Conservation (phyloP, 2,113 vertebrate species). For the Dipodomys spectabilis region DNA sequence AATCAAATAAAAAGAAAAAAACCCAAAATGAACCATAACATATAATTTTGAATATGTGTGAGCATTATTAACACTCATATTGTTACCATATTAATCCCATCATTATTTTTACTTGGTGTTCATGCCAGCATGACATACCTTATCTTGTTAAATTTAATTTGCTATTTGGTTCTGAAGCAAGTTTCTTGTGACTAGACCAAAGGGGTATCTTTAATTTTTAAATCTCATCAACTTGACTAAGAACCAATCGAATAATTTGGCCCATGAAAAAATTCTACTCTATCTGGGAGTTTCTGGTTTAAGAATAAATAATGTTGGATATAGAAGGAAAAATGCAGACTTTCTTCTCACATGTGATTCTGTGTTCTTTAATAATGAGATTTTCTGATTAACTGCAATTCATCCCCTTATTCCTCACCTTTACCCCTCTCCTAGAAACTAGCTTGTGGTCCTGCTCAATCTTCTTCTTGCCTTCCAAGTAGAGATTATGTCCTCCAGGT, state of each 20-base stretch:
- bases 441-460: background rate
- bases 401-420: constrained; percentile 27
- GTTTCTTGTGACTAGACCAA: background rate
- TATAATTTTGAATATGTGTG: background rate
- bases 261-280: background rate
- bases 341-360: background rate
- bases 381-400: background rate
- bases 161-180: background rate
- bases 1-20: too few relatives aligned
- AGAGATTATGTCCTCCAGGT: constrained; percentile 37
- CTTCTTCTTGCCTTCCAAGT: constrained; percentile 23
- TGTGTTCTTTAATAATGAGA: too few relatives aligned
- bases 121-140: background rate
- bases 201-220: background rate
- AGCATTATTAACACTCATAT: background rate
- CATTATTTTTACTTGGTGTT: background rate
- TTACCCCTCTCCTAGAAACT: constrained; percentile 40
- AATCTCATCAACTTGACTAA: background rate
- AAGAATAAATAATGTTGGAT: too few relatives aligned
- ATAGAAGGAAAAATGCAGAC: background rate
- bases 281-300: background rate
- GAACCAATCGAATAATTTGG: background rate
- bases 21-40: too few relatives aligned
- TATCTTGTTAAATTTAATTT: background rate
- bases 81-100: background rate